Base-by-base conservation (phyloP, 2,113 vertebrate genomes). In the Poeciliopsis retropinna region DNA sequence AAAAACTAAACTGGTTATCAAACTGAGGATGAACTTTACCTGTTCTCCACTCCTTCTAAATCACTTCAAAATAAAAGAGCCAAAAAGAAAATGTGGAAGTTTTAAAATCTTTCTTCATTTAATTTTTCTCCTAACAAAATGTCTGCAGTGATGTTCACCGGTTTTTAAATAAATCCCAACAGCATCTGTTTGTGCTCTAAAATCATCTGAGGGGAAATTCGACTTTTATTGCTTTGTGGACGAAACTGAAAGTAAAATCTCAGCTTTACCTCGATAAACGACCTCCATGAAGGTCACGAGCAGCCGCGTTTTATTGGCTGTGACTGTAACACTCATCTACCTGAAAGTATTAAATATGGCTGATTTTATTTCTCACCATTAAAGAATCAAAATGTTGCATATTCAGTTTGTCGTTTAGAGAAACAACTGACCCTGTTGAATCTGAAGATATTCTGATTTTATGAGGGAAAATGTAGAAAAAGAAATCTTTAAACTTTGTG, bases 11-110 rank as follows among this genome's bases (percentile, higher is more conserved):
- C 75, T 64, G 71, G 44, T 79, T 68, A 39, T 7, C 57, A 81
- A 67, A 80, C 60, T 67, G 51, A 22, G 51, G 69, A 79, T 72
- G 28, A 78, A 81, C 14, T 25, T 32, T 30, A 3, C 54, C 37
- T 14, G 27, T 8, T 41, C 67, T 10, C 67, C 75, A 11, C 32
- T 47, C 67, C 47, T 71, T 68, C 67, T 34, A 67, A 63, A 51
- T 82, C 57, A 1, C 27, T 44, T 11, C 17, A 27, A 19, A 72
- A 41, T 41, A 14, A 37, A 37, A 13, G 17, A 78, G 28, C 9
- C 32, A 37, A 14, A 6, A 61, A 25, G 28, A 28, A 57, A 41
- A 6, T 0, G 4, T 25, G 25, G 1, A 37, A 0, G 13, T 29
- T 25, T 7, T 67, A 3, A 3, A 10, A 57, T 17, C 7, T 25